phyloP scores from a whole-genome alignment of 2,113 vertebrate genomes.

The Oncorhynchus keta region DNA sequence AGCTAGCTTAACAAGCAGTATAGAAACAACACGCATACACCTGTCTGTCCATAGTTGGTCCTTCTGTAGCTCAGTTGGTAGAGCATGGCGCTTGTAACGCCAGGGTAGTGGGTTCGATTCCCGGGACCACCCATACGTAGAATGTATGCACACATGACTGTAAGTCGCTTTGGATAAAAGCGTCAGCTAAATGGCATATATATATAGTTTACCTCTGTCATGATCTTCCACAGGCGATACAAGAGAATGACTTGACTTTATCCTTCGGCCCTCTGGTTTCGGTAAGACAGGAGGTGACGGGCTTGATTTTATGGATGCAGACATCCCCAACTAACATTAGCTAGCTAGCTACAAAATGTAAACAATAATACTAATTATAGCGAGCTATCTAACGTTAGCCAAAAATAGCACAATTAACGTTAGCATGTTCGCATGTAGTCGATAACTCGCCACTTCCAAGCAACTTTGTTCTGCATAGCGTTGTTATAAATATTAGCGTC shows the following conservation, averaged over 20 bases:
- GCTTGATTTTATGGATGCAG: slow-evolving; percentile 10
- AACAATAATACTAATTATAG: not conserved
- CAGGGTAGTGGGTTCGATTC: too few species aligned
- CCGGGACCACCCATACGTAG: too few species aligned
- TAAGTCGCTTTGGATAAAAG: too few species aligned
- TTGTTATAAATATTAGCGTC: not conserved
- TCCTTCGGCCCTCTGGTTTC: slow-evolving; percentile 9
- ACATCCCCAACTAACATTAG: not conserved
- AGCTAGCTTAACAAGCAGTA: too few species aligned
- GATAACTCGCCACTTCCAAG: not conserved
- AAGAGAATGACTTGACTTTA: slow-evolving; percentile 8
- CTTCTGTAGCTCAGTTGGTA: too few species aligned
- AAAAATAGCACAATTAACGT: not conserved
- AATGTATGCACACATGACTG: too few species aligned
- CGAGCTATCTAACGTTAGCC: not conserved
- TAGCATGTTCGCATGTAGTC: not conserved
- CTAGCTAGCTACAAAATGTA: not conserved
- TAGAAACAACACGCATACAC: not conserved
- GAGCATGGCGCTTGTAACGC: too few species aligned
- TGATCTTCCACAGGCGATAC: not conserved
- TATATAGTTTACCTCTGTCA: slow-evolving; percentile 17
- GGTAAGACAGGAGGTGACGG: slow-evolving; percentile 11
- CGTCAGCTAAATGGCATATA: too few species aligned
- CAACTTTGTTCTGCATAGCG: not conserved
- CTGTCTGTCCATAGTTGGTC: not conserved